These are phyloP conservation scores for Andrena marginata DNA, from an alignment of 2,888 invertebrate species.

Conservation along the genomic window DNA sequence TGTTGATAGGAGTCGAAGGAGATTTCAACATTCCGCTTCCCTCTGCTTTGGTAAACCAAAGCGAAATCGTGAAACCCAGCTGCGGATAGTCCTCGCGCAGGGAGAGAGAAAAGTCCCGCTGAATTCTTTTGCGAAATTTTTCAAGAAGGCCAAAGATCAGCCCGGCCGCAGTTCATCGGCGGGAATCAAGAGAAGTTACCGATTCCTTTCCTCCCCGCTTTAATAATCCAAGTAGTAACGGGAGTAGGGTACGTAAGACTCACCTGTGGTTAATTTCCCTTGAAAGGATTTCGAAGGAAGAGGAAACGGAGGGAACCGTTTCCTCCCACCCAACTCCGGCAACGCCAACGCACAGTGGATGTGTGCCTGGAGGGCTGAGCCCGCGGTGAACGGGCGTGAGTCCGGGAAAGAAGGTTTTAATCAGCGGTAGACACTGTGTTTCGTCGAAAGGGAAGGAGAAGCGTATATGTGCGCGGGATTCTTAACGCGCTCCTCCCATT, in stretches of 20 bases:
- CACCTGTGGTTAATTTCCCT: slow-evolving; percentile 32
- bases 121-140: not conserved
- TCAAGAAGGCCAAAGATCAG: not conserved
- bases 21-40: not conserved
- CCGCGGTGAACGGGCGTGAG: not conserved
- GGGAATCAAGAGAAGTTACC: not conserved
- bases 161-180: too few relatives aligned
- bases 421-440: slow-evolving; percentile 20
- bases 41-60: not conserved
- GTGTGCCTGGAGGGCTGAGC: not conserved
- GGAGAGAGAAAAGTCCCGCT: not conserved
- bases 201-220: slow-evolving; percentile 3
- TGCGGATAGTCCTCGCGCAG: not conserved
- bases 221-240: not conserved
- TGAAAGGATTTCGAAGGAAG: slow-evolving; percentile 38
- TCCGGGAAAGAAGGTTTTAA: slow-evolving; percentile 32
- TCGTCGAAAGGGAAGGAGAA: not conserved
- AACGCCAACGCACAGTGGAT: slow-evolving; percentile 19
- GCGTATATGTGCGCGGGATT: not conserved
- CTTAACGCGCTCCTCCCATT: slow-evolving; percentile 18
- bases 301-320: slow-evolving; percentile 24
- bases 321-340: slow-evolving; percentile 33
- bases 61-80: not conserved
- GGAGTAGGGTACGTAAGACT: not conserved
- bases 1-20: not conserved